Base-by-base conservation (phyloP, 37 sponge, comb jelly and placozoan species). In the Petrosia ficiformis region DNA sequence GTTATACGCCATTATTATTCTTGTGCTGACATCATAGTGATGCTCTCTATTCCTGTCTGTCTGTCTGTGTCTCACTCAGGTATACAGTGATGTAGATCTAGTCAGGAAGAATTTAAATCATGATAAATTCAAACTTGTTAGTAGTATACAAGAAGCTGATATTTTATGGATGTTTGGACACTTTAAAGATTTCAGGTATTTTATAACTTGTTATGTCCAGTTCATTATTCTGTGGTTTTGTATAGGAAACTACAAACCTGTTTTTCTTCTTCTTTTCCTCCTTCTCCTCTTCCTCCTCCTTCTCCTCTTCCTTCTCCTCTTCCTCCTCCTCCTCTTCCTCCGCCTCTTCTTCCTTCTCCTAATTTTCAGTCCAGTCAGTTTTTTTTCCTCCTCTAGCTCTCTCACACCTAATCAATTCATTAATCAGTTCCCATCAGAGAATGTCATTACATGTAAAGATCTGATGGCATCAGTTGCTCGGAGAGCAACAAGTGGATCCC, bases 391-490 rank as follows among this genome's bases (percentile, higher is more conserved):
- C 21, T 36, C 8, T 42, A 87, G 87, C 29, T 77, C 77, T 25
- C 72, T 87, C 6, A 3, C 19, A 16, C 73, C 75, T 35, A 35
- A 59, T 24, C 75, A 87, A 44, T 87, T 90, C 36, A 72, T 97
- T 31, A 97, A 97, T 70, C 97, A 97, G 82, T 97, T 93, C 54
- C 89, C 92, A 3, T 90, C 82, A 80, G 97, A 97, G 68, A 83
- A 84, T 59, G 78, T 97, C 11, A n/a, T 92, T 3, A 90, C 89
- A 22, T 90, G 94, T 57, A 97, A 97, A 65, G 94, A 97, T 57
- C 89, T 93, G 44, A 54, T 97, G 76, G 80, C 69, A 16, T 74
- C 56, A 22, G 86, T 88, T 37, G 90, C 87, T 8, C 79, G 59
- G 57, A 71, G 86, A 44, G 80, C 60, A 19, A 5, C 37, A 28